Evolutionary conservation across 2,113 vertebrate species (phyloP), one percentile per base, ranked within the genome.

Genomic region (Leptobrachium ailaonicum): DNA sequence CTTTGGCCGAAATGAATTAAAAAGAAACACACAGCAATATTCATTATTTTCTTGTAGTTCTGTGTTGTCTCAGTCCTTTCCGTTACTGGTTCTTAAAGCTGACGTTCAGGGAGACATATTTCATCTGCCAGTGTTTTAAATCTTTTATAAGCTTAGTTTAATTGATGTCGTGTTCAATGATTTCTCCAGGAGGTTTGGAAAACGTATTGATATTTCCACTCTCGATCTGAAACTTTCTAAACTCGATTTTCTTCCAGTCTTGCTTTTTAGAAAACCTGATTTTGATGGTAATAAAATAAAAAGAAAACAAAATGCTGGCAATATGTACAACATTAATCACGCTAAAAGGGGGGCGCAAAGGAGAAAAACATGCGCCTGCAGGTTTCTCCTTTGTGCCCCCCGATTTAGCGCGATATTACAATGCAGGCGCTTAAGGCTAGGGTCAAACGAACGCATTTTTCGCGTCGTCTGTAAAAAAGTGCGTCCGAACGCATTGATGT

Each of bases 81-180:
- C 1, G 58, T 12, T 71, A 50, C 7, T 2, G 82, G 10, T 0
- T 74, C 2, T 71, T 82, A 71, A 45, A 77, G 11, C 11, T 53
- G 68, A 78, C 82, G 79, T 6, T 83, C 42, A 32, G 12, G 78
- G 76, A 83, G 83, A 85, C 0, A 73, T 85, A 83, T 74, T 84
- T 80, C 70, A 45, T 81, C 87, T 86, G 64, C 50, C 84, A 82
- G 53, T 41, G 77, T 8, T 58, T 9, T 84, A 88, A 88, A 88
- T 89, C 87, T 87, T 87, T 88, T 80, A 89, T 82, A 83, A 87
- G 43, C 41, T 82, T 85, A 75, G 84, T 87, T 88, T 89, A 87
- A 90, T 87, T 87, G 73, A 60, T 83, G 68, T 86, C 79, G 83
- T 85, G 75, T 88, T 82, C 82, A 86, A 84, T 77, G 83, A 60